Percentiles rank a stretch among this genome's conserved stretches.
Conservation (phyloP, 2,113 vertebrate genomes). For the Carettochelys insculpta region DNA sequence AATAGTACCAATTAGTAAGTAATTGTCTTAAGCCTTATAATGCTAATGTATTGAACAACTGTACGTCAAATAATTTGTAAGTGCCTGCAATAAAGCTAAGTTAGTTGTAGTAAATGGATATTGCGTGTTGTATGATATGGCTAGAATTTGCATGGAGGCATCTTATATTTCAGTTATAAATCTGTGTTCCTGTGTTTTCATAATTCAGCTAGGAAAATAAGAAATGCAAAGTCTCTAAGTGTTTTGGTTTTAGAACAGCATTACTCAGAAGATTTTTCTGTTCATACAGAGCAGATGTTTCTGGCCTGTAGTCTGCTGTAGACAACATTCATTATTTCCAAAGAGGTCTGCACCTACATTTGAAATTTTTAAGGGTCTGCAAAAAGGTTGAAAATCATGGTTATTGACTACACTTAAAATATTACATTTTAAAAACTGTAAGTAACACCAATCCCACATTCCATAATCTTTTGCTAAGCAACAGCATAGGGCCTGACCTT, state of each 20-base stretch:
- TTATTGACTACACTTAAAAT: too few species aligned
- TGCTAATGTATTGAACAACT: neutral
- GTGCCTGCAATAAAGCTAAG: conserved; percentile 17
- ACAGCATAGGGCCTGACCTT: neutral
- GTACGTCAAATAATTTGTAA: neutral
- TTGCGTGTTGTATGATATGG: neutral
- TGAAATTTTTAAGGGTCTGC: too few species aligned
- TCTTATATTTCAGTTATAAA: neutral
- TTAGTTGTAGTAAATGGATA: neutral
- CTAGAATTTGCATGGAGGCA: neutral
- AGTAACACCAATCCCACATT: neutral
- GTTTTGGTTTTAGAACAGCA: neutral
- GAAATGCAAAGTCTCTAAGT: neutral
- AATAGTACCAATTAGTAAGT: neutral
- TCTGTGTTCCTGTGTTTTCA: neutral
- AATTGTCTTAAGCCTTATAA: neutral
- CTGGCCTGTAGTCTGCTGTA: too few species aligned
- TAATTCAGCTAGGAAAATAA: too few species aligned
- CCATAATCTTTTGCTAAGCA: neutral
- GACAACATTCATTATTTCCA: too few species aligned
- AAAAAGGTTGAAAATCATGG: too few species aligned
- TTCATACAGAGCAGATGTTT: neutral
- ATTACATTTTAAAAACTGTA: neutral
- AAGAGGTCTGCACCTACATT: too few species aligned
- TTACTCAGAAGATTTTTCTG: neutral